phyloP scores from a whole-genome alignment of 2,888 invertebrate genomes.

The Anoncus sp. region DNA sequence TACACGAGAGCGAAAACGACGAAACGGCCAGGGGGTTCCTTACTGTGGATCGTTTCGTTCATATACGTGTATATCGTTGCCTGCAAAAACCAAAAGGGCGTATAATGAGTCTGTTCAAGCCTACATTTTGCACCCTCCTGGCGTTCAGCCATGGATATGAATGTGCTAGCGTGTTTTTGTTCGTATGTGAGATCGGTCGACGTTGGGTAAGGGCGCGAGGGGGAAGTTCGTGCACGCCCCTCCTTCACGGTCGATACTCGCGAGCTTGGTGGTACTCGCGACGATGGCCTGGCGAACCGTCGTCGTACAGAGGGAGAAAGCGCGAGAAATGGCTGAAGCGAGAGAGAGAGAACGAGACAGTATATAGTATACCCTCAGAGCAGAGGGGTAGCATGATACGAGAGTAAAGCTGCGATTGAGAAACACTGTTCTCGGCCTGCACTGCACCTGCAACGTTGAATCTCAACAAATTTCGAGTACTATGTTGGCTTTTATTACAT shows the following conservation, averaged over 20 bases:
- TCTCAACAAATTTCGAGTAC: conserved; percentile 25
- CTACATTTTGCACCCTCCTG: not conserved
- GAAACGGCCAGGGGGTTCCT: conserved; percentile 57
- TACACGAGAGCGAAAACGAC: conserved; percentile 59
- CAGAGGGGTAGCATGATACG: conserved; percentile 2
- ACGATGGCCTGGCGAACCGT: conserved; percentile 54
- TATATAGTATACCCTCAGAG: not conserved
- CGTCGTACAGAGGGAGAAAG: conserved; percentile 31
- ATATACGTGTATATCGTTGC: not conserved
- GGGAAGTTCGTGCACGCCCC: conserved; percentile 56
- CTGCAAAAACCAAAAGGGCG: conserved; percentile 12
- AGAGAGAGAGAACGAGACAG: conserved; percentile 1
- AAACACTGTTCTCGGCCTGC: conserved; percentile 40
- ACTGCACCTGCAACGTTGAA: conserved; percentile 39
- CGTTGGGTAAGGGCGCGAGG: conserved; percentile 53
- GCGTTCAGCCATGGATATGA: not conserved
- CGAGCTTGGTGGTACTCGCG: conserved; percentile 56
- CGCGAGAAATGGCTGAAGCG: conserved; percentile 25
- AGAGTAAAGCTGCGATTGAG: conserved; percentile 43
- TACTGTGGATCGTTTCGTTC: conserved; percentile 19
- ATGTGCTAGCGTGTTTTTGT: not conserved
- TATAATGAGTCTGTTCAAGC: not conserved
- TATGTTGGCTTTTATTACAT: not conserved
- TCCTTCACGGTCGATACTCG: conserved; percentile 70
- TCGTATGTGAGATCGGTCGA: conserved; percentile 42